Base-by-base conservation (phyloP, 2,113 vertebrate genomes). In the Zosterops japonicus region DNA sequence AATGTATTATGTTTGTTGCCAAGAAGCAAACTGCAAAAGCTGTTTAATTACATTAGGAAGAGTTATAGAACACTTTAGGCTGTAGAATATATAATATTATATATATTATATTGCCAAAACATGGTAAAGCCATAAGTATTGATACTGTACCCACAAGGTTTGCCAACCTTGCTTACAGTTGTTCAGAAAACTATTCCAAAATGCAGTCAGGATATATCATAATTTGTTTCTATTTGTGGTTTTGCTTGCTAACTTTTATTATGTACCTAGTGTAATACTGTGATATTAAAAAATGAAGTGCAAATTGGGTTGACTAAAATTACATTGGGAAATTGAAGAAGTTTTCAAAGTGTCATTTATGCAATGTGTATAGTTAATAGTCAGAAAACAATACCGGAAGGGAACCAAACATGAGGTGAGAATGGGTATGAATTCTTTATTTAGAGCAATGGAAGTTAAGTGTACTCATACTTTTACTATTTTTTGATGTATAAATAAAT, bases 311-410 rank as follows among this genome's bases (percentile, higher is more conserved):
- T 85, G 47, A 83, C 39, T 87, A 65, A 79, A 90, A 53, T 77
- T 70, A 64, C n/a, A 96, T 57, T 64, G 55, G 57, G 60, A 97
- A 95, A 88, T 6, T 46, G 78, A 90, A 87, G 60, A 74, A 79
- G n/a, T 33, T 87, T 59, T 87, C 50, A 78, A 95, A 4, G 22
- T 24, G 27, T 57, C 6, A 7, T 11, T 50, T 83, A 67, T 22
- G 61, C 9, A 84, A 49, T 33, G 59, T 31, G 8, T 19, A 46
- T n/a, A 81, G 63, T 70, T 83, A 92, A 78, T 28, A 90, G 16
- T 18, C 36, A 94, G 60, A 84, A 69, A 94, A n/a, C 19, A 81
- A 29, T 57, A 90, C 12, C 42, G 47, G 14, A 33, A 63, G n/a
- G 41, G 56, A 70, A 64, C 24, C 39, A 90, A 95, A 71, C 49